A percentile compares a stretch with the other conserved stretches of the same genome.
phyloP scores from a whole-genome alignment of 2,113 vertebrate genomes.

The Platycercus adscitus region DNA sequence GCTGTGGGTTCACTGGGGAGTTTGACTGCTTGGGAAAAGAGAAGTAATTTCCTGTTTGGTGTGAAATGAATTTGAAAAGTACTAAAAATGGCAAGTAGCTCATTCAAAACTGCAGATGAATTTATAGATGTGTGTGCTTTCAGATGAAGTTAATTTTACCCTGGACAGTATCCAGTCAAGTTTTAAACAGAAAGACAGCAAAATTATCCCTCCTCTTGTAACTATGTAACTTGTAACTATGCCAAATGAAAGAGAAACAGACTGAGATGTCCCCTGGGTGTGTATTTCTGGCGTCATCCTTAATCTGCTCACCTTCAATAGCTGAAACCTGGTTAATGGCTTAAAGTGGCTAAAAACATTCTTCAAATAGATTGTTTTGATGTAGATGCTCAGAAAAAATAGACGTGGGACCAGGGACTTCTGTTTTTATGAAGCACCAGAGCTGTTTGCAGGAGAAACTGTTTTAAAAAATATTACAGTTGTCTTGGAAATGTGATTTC shows the following conservation, averaged over 20 bases:
- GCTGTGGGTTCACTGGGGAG: fast-evolving
- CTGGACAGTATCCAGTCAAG: background rate
- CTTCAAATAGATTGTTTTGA: background rate
- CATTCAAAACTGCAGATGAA: background rate
- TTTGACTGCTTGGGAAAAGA: background rate
- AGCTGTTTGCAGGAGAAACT: background rate
- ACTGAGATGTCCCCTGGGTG: background rate
- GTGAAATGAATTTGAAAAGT: background rate
- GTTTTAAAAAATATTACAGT: background rate
- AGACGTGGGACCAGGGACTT: background rate
- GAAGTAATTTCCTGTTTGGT: background rate
- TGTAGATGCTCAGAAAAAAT: background rate
- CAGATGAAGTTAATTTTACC: background rate
- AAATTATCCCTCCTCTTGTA: background rate
- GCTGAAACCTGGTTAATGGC: background rate
- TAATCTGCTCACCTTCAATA: background rate
- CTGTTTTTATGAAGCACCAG: background rate
- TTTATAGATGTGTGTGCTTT: background rate
- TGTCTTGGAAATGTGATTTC: background rate
- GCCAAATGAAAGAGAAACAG: background rate
- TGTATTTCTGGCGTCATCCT: background rate
- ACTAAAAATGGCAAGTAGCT: background rate
- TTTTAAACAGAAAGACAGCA: background rate
- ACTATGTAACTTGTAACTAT: background rate
- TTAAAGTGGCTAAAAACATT: background rate